Evolutionary conservation across 2,888 invertebrate genomes (phyloP), one percentile per base, ranked within the genome.

Genomic region (Agrotis clavis): DNA sequence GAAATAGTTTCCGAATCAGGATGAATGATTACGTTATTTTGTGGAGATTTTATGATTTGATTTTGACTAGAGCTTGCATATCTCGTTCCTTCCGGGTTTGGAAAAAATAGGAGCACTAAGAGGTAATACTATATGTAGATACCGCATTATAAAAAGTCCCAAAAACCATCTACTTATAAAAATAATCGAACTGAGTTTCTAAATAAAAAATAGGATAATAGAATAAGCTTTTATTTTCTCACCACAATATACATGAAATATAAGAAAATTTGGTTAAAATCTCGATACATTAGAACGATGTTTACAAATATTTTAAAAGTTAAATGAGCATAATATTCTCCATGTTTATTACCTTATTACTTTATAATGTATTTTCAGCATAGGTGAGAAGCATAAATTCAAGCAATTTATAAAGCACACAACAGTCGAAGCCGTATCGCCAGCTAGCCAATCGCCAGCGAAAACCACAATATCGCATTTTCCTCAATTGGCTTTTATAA

Each of bases 401-500:
- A 19, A 51, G 2, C 30, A 13, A 60, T 63, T 41, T 77, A 71
- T 41, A 54, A 57, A 21, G 51, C 35, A 47, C 48, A 69, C 13
- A 50, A 77, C 41, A 54, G n/a, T 64, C 11, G 41, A 45, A 60
- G 59, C 66, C 13, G 30, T 56, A 59, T 61, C 53, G 71, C 68
- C 74, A 64, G 67, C 63, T 61, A 63, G 63, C 70, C 71, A 81
- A 72, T 82, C 66, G 72, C 70, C 18, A 59, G 62, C 25, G 54
- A 65, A 77, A 78, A 68, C 70, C 70, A 67, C 83, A 71, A 83
- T 72, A 73, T 67, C 67, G 70, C 57, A 77, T 70, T 76, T 76
- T 65, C 67, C 63, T 67, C 70, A 71, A 83, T 76, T 79, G 77
- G 61, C 57, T 83, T 65, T 76, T 71, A 75, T 81, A 81, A 79